Evolutionary conservation across 2,888 invertebrate species (phyloP).

Genomic region (Taenaris catops): DNA sequence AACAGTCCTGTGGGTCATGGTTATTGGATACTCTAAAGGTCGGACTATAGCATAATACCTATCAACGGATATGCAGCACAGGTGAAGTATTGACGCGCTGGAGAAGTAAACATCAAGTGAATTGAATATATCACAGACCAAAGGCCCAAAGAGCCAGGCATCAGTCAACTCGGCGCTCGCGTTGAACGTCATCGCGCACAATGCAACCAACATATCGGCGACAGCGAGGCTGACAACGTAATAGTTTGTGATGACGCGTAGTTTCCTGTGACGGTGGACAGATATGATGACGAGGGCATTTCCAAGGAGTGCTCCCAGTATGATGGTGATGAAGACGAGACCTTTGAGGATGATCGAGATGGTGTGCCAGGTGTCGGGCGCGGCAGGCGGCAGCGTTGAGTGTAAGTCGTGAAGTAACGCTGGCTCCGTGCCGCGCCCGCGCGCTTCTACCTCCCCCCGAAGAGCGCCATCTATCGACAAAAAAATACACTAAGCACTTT

Average conservation of each 20-base stretch:
- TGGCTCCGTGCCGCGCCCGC: slow-evolving; percentile 74
- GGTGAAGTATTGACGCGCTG: slow-evolving; percentile 94
- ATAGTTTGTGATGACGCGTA: slow-evolving; percentile 95
- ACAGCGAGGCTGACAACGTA: slow-evolving; percentile 97
- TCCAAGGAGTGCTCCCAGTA: slow-evolving; percentile 93
- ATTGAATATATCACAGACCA: slow-evolving; percentile 97
- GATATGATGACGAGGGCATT: slow-evolving; percentile 95
- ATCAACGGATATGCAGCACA: slow-evolving; percentile 97
- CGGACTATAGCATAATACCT: slow-evolving; percentile 95
- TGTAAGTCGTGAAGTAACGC: slow-evolving; percentile 65
- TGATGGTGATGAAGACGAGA: slow-evolving; percentile 91
- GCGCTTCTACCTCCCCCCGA: slow-evolving; percentile 65
- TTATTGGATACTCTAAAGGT: slow-evolving; percentile 94
- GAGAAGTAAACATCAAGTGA: slow-evolving; percentile 96
- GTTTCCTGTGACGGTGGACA: slow-evolving; percentile 88
- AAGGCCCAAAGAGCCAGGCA: slow-evolving; percentile 93
- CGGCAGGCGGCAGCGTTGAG: slow-evolving; percentile 70
- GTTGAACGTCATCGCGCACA: slow-evolving; percentile 96
- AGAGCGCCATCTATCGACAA: slow-evolving; percentile 57
- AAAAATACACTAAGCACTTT: too few relatives aligned
- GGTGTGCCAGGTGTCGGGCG: slow-evolving; percentile 67
- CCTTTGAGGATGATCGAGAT: slow-evolving; percentile 85
- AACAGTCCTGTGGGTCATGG: slow-evolving; percentile 92
- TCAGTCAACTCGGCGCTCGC: slow-evolving; percentile 92
- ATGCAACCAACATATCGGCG: slow-evolving; percentile 95